A percentile compares a stretch with the other conserved stretches of the same genome.
Conservation (phyloP, 2,888 invertebrate species). For the Heliconius aoede region DNA sequence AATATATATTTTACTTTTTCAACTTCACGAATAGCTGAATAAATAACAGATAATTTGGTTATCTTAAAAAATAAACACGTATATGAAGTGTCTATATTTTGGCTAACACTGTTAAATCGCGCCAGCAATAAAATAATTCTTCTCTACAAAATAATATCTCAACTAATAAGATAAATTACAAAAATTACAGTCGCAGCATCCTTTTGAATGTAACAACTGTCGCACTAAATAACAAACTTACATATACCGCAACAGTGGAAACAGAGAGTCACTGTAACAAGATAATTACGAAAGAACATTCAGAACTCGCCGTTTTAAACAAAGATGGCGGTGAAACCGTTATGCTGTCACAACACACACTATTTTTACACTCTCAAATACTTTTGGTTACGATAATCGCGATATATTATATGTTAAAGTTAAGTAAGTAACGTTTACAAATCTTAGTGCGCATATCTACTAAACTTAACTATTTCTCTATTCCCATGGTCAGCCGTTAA, state of each 20-base stretch:
- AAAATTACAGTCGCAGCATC: slow-evolving; percentile 33
- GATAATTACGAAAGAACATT: slow-evolving; percentile 45
- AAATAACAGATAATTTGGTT: too few species aligned
- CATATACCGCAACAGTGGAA: slow-evolving; percentile 39
- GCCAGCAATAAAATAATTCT: neutral
- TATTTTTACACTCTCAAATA: slow-evolving; percentile 41
- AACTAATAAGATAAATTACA: slow-evolving; percentile 25
- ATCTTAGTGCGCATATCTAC: slow-evolving; percentile 20
- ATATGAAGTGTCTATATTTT: too few species aligned
- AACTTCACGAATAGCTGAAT: too few species aligned
- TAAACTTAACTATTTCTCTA: slow-evolving; percentile 21
- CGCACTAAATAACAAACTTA: slow-evolving; percentile 40
- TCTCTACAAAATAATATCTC: neutral
- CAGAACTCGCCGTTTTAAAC: slow-evolving; percentile 39
- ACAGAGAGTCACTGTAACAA: slow-evolving; percentile 42
- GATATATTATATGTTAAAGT: slow-evolving; percentile 34
- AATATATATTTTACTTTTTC: too few species aligned
- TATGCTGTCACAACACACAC: slow-evolving; percentile 33
- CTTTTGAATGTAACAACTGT: slow-evolving; percentile 31
- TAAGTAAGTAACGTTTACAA: slow-evolving; percentile 37
- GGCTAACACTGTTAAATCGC: neutral
- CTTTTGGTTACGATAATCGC: slow-evolving; percentile 43
- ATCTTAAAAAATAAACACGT: too few species aligned
- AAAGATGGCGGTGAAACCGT: slow-evolving; percentile 44
- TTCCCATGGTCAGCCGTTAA: slow-evolving; percentile 32